Base-by-base conservation (phyloP, 2,888 invertebrate species). In the Drosophila picticornis region DNA sequence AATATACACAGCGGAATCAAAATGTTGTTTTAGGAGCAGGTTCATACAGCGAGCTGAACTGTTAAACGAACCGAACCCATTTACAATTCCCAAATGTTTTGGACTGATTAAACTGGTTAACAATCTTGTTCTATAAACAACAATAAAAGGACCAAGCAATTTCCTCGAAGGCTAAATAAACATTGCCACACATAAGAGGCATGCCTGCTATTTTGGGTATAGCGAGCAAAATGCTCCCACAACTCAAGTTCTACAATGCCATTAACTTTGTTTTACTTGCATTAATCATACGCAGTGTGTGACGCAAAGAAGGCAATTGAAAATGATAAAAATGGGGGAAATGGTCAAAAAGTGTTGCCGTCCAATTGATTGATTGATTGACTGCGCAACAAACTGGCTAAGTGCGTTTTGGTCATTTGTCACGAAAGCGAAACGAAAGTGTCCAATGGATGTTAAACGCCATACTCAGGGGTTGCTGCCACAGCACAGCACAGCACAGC, bases 201-300 rank as follows among this genome's bases (percentile, higher is more conserved):
- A 13, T 34, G 34, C 5, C 6, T 46, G 25, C 25, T 22, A 4
- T 25, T 4, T 46, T 2, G 22, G 22, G 25, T 25, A 46, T 22
- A 16, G 13, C 13, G 46, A 25, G 46, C 25, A 46, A 46, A 46
- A 46, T 16, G 16, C 22, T 13, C 2, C 16, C 46, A 46, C 46
- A 25, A 9, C 46, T 25, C 25, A 16, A 29, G 38, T 56, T 29
- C 4, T 13, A n/a, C 5, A 38, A 38, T 38, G 38, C 36, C 36
- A 25, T 55, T 36, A 36, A 55, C 27, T 56, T 38, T n/a, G 27
- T 56, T 29, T 13, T 56, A 27, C 27, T 59, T 19, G 53, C 72
- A 79, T 78, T 72, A 79, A 75, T 78, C 72, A 78, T 67, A 79
- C 79, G 71, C 75, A 58, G 46, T 58, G 66, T 75, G 71, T 43